Evolutionary conservation across 2,113 vertebrate species (phyloP), one percentile per base, ranked within the genome.

Genomic region (Ochotona curzoniae): DNA sequence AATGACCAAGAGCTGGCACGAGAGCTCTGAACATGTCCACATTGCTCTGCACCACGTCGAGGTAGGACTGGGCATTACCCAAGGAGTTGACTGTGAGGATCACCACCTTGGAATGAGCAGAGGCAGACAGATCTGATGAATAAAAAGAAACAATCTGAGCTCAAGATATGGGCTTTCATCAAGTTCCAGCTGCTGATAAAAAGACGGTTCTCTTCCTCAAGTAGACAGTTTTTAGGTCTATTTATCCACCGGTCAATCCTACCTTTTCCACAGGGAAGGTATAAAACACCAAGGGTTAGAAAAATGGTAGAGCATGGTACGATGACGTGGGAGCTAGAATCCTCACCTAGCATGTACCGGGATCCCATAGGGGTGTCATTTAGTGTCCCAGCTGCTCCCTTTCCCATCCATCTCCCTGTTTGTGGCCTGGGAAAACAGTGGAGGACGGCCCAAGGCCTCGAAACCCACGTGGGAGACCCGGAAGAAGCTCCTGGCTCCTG

Each of bases 11-110:
- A 63, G 93, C 96, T 25, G 99, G 99, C 83, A 99, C 97, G 64
- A 99, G 98, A 47, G 98, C 96, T 95, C 98, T 97, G 96, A 99
- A 99, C 95, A 99, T 95, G 87, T 99, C 98, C 87, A 99, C 99
- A 0, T 99, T 99, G 75, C 98, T 99, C 96, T 99, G 99, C 32
- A 99, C 97, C 69, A 99, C 99, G 32, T 98, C 98, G 0, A 98
- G 96, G 1, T 99, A 99, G 0, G 99, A 99, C 97, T 99, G 98
- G 96, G 99, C 98, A 13, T 97, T 98, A 79, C 98, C 99, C 98
- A 99, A 98, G 17, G 98, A 98, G 51, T 99, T 99, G 0, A 98
- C 98, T 0, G 99, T 99, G 84, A 99, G 96, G 91, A 99, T 98
- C 18, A 99, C 97, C 66, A 99, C 98, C 96, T 97, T 98, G 73